Evolutionary conservation across 2,888 invertebrate genomes (phyloP).

Genomic region (Piscicola geometra): DNA sequence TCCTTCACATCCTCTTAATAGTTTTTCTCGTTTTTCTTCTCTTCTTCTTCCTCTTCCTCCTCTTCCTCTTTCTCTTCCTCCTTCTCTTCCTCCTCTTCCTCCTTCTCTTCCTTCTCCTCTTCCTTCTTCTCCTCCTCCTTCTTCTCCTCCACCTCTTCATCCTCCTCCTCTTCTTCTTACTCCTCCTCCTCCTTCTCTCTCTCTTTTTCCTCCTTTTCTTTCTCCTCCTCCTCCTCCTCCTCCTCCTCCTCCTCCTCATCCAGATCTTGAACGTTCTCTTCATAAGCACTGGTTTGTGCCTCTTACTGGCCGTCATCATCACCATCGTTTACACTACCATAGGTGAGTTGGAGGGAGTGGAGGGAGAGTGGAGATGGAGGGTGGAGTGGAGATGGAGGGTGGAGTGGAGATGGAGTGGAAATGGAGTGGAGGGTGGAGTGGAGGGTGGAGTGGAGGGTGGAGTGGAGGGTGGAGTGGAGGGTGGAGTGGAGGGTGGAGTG

Average conservation of each 20-base stretch:
- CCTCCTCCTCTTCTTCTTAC: constrained; percentile 1
- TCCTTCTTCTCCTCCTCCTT: constrained; percentile 12
- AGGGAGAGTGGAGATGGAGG: too few species aligned
- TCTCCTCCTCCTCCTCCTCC: constrained; percentile 15
- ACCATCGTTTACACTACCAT: constrained; percentile 32
- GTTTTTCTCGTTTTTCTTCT: constrained; percentile 10
- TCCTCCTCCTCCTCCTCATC: too few species aligned
- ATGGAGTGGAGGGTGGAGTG: too few species aligned
- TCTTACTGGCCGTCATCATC: constrained; percentile 29
- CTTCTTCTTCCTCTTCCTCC: constrained; percentile 19
- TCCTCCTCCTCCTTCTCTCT: constrained; percentile 5
- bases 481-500: too few species aligned
- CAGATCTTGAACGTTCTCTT: constrained; percentile 28
- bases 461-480: too few species aligned
- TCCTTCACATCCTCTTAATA: neutral
- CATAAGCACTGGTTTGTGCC: constrained; percentile 17
- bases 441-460: too few species aligned
- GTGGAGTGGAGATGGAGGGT: too few species aligned
- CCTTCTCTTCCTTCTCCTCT: constrained; percentile 7
- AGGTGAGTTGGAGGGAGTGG: constrained; percentile 14
- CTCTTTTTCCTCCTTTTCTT: constrained; percentile 11
- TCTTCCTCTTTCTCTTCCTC: constrained; percentile 19
- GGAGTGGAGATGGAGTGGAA: too few species aligned
- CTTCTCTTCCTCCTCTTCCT: constrained; percentile 15
- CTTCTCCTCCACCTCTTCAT: constrained; percentile 4